These are phyloP conservation scores for Cynodonichthys magdalenae DNA, from an alignment of 2,797 vertebrate species.

Conservation along the genomic window DNA sequence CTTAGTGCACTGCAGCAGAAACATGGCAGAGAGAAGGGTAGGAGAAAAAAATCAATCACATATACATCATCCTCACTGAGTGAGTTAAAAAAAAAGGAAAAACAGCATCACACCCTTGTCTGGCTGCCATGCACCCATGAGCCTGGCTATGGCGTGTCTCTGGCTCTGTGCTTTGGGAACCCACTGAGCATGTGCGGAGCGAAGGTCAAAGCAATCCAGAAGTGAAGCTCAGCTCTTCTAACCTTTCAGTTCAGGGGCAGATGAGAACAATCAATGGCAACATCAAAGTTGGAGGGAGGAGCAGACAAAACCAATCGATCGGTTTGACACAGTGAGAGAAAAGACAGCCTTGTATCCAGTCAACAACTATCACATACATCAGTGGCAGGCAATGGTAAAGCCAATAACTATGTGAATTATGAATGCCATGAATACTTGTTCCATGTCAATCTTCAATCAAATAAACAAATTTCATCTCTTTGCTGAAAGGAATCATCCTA, in stretches of 20 bases:
- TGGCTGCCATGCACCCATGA: slow-evolving; percentile 76
- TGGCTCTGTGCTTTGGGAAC: slow-evolving; percentile 67
- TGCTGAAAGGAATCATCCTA: neutral
- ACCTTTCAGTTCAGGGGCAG: slow-evolving; percentile 81
- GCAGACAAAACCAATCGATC: slow-evolving; percentile 76
- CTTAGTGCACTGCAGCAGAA: slow-evolving; percentile 78
- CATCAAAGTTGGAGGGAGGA: slow-evolving; percentile 77
- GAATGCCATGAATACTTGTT: slow-evolving; percentile 9
- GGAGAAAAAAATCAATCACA: slow-evolving; percentile 81
- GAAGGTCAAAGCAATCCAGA: slow-evolving; percentile 82
- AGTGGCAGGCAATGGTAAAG: slow-evolving; percentile 35
- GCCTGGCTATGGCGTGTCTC: slow-evolving; percentile 64
- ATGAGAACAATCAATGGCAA: slow-evolving; percentile 77
- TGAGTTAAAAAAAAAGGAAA: slow-evolving; percentile 63
- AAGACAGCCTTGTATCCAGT: slow-evolving; percentile 50
- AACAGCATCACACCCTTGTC: slow-evolving; percentile 75
- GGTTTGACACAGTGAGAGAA: slow-evolving; percentile 68
- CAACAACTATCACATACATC: slow-evolving; percentile 41
- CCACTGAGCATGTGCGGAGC: slow-evolving; percentile 76
- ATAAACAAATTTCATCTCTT: neutral
- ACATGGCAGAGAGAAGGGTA: slow-evolving; percentile 65
- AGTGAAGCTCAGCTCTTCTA: slow-evolving; percentile 73
- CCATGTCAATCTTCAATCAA: neutral
- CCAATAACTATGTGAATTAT: slow-evolving; percentile 17
- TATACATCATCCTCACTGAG: slow-evolving; percentile 79